A percentile compares a stretch with the other conserved stretches of the same genome.
Evolutionary conservation across 2,797 vertebrate species (phyloP).

Genomic region (Orientallactaga sibirica): DNA sequence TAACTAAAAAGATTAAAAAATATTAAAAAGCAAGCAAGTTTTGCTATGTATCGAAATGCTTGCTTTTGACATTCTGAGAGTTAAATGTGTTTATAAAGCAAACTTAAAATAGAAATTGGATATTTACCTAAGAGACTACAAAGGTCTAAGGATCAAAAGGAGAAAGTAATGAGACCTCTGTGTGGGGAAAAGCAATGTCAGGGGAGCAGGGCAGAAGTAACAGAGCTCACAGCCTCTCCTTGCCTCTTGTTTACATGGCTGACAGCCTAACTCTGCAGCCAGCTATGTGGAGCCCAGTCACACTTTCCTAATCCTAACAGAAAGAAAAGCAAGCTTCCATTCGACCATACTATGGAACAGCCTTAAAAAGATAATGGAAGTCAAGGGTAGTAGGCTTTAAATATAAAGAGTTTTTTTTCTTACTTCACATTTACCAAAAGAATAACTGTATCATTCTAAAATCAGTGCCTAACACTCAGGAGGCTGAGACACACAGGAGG

Average conservation of each 20-base stretch:
- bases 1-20: background rate
- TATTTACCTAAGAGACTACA: conserved; percentile 71
- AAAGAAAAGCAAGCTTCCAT: background rate
- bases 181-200: conserved; percentile 55
- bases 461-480: background rate
- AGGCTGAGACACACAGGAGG: background rate
- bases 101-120: conserved; percentile 66
- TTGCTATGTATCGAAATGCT: conserved; percentile 54
- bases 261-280: conserved; percentile 41
- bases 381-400: background rate
- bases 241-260: conserved; percentile 76
- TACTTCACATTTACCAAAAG: conserved; percentile 45
- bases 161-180: conserved; percentile 80
- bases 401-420: background rate
- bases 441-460: conserved; percentile 26
- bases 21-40: background rate
- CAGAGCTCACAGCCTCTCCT: conserved; percentile 58
- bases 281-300: conserved; percentile 3
- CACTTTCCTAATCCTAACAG: background rate
- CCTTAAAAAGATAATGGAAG: background rate
- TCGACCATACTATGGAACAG: conserved; percentile 25
- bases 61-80: conserved; percentile 58
- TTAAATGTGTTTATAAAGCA: conserved; percentile 45
- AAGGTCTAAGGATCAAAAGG: conserved; percentile 69
- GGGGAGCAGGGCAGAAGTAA: conserved; percentile 70